Percentiles rank a stretch among this genome's conserved stretches.
Evolutionary conservation across 2,113 vertebrate species (phyloP).

Genomic region (Oncorhynchus kisutch): DNA sequence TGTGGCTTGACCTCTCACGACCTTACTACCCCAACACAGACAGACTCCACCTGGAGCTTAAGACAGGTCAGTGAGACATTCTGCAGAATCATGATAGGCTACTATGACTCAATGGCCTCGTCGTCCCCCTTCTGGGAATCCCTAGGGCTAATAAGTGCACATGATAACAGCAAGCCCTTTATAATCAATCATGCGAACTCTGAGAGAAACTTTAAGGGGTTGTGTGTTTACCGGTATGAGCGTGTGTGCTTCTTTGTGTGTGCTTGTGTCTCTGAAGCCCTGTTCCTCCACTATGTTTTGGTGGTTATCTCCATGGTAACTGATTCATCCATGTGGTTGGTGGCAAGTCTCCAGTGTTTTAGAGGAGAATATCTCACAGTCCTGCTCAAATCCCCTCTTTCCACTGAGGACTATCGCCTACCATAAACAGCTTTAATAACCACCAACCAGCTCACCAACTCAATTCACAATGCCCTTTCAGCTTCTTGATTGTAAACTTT

Average conservation of each 20-base stretch:
- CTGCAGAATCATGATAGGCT: background rate
- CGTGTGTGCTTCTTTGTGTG: constrained; percentile 6
- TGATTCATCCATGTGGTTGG: constrained; percentile 17
- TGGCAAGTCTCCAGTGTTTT: constrained; percentile 33
- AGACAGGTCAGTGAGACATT: constrained; percentile 71
- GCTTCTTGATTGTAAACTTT: background rate
- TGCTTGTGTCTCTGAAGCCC: background rate
- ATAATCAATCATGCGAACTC: background rate
- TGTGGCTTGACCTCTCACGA: constrained; percentile 77
- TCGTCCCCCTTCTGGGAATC: background rate
- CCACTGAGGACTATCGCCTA: constrained; percentile 5
- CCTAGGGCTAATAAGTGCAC: constrained; percentile 10
- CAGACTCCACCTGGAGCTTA: constrained; percentile 77
- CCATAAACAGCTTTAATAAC: too few species aligned
- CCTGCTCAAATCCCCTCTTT: background rate
- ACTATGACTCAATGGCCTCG: background rate
- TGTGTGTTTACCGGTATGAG: background rate
- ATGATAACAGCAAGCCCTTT: constrained; percentile 11
- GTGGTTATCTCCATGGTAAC: constrained; percentile 54
- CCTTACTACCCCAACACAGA: constrained; percentile 73
- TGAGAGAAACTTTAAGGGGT: background rate
- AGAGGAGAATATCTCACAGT: constrained; percentile 6
- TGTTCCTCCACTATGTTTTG: constrained; percentile 17
- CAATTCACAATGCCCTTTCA: background rate
- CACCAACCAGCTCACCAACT: too few species aligned